phyloP scores from a whole-genome alignment of 2,113 vertebrate species.

The Vombatus ursinus region DNA sequence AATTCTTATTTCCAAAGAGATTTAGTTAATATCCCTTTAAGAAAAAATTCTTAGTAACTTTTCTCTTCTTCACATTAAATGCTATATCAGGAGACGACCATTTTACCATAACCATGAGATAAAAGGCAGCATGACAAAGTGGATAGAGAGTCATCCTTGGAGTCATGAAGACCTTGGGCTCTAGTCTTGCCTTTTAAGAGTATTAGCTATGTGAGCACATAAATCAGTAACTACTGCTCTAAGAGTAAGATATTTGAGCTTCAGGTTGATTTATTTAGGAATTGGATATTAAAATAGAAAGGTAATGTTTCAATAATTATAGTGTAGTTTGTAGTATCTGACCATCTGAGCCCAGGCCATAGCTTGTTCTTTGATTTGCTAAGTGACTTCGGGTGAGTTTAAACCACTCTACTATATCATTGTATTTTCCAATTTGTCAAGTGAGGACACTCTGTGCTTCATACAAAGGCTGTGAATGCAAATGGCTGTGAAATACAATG shows the following conservation, averaged over 20 bases:
- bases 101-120: neutral
- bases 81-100: neutral
- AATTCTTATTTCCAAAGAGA: neutral
- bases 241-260: neutral
- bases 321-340: neutral
- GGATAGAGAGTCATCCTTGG: neutral
- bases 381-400: neutral
- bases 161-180: neutral
- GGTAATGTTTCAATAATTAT: neutral
- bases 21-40: neutral
- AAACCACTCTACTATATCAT: neutral
- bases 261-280: neutral
- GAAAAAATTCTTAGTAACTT: neutral
- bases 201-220: neutral
- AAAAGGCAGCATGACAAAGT: neutral
- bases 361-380: neutral
- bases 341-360: neutral
- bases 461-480: neutral
- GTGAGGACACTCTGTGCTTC: neutral
- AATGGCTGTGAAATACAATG: neutral
- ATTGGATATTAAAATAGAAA: neutral
- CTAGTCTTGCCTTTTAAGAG: neutral
- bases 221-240: too few species aligned
- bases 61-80: neutral
- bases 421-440: neutral